phyloP scores from a whole-genome alignment of 2,797 vertebrate species.

The Merluccius polli region DNA sequence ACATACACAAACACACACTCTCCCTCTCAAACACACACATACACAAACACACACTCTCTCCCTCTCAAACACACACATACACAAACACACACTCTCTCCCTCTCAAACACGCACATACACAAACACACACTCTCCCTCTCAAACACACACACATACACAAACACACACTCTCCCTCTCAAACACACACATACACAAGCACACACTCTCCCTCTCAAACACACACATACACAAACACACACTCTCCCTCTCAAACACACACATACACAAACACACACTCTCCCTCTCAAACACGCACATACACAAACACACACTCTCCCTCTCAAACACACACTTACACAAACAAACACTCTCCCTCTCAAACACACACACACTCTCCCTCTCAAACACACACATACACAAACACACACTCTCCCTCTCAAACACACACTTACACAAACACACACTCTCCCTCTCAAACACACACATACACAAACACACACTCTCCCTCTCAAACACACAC shows the following conservation, averaged over 20 bases:
- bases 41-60: too few relatives aligned
- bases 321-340: too few relatives aligned
- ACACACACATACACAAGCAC: too few relatives aligned
- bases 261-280: conserved; percentile 5
- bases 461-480: too few relatives aligned
- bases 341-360: not conserved
- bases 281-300: too few relatives aligned
- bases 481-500: too few relatives aligned
- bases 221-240: conserved; percentile 1
- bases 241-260: conserved; percentile 16
- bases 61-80: conserved; percentile 3
- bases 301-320: too few relatives aligned
- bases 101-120: conserved; percentile 8
- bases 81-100: conserved; percentile 22
- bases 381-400: not conserved
- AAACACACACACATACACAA: too few relatives aligned
- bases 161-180: too few relatives aligned
- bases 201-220: not conserved
- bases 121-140: conserved; percentile 3
- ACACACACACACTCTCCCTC: not conserved
- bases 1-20: too few relatives aligned
- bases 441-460: too few relatives aligned
- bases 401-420: conserved; percentile 16
- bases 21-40: not conserved
- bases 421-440: conserved; percentile 7